Evolutionary conservation across 2,113 vertebrate genomes (phyloP), one percentile per base, ranked within the genome.

Genomic region (Pungitius pungitius): DNA sequence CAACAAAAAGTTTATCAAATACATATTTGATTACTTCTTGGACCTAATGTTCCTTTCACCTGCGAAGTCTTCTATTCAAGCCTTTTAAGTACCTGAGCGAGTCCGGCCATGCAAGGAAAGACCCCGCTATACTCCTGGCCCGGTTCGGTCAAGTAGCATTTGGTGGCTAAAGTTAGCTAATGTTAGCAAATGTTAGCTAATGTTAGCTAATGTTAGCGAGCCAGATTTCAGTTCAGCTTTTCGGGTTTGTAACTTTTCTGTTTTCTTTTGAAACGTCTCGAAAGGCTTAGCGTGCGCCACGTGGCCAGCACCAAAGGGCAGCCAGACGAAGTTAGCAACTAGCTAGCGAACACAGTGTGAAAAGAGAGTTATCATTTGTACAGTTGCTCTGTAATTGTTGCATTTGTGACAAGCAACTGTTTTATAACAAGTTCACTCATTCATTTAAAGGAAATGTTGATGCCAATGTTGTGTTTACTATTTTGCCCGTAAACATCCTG

Each of bases 1-100:
- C 26, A 55, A 72, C 20, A 33, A 55, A 40, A 69, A 27, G 64
- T 70, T 64, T 43, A 64, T 22, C 39, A 56, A 67, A 76, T 42
- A 67, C 51, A 56, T 30, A 54, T 26, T 39, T 35, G 6, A 35
- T 35, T 54, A 18, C 42, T n/a, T 26, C 33, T 57, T 26, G 24
- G n/a, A 59, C 18, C 33, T 7, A 33, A 47, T 51, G 52, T 33
- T n/a, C 24, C 3, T 56, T 30, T 55, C 33, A 67, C 35, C 26
- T 26, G 45, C 26, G 9, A 35, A 43, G 9, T 39, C 6, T 39
- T 10, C 26, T 26, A 17, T 58, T 12, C 4, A 0, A 15, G n/a
- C 22, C 18, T 24, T 64, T 20, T 18, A n/a, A 26, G 24, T 27
- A 55, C 14, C 54, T 30, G 15, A 17, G 27, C 54, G 3, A 26